Base-by-base conservation (phyloP, 2,888 invertebrate species). In the Harpalus rufipes region DNA sequence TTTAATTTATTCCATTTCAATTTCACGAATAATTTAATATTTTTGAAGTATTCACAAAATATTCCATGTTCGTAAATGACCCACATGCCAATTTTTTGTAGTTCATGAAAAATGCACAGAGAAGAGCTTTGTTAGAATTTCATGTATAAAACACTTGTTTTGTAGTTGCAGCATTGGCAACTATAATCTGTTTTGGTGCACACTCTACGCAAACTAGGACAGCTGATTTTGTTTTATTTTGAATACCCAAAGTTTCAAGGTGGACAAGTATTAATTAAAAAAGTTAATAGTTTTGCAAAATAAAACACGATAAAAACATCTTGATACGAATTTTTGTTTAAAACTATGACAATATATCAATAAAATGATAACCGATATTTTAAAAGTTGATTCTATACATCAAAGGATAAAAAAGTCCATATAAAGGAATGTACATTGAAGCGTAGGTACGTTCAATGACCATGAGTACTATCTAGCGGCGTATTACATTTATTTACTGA, bases 71-170 rank as follows among this genome's bases (percentile, higher is more conserved):
- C 44, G 44, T 12, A 51, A 51, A 51, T 16, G 44, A 74, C 44
- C 14, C 16, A 74, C 72, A 74, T 25, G 72, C 68, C 25, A 39
- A 74, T 74, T 74, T 74, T 74, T 72, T 74, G 65, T 14, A 44
- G 44, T 74, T 74, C 10, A 14, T 74, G 72, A 18, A 74, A 44
- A 16, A 74, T 74, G 41, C 16, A 41, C 18, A 41, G 41, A 16
- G 41, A 74, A 18, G 7, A 74, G 44, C 72, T 74, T 74, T 74
- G 72, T 74, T 41, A 74, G 44, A 74, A 44, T 74, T 74, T 44
- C 72, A 44, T 51, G 68, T 39, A 32, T 39, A 68, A 10, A 68
- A 12, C 68, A 68, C 41, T 74, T 74, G 72, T 74, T 74, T 74
- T 44, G 41, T 16, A 41, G 39, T 32, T 68, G 14, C 8, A 18